These are phyloP conservation scores for Holothuria glaberrima DNA, from an alignment of 35 echinoderm and acorn worm genomes.

Conservation along the genomic window DNA sequence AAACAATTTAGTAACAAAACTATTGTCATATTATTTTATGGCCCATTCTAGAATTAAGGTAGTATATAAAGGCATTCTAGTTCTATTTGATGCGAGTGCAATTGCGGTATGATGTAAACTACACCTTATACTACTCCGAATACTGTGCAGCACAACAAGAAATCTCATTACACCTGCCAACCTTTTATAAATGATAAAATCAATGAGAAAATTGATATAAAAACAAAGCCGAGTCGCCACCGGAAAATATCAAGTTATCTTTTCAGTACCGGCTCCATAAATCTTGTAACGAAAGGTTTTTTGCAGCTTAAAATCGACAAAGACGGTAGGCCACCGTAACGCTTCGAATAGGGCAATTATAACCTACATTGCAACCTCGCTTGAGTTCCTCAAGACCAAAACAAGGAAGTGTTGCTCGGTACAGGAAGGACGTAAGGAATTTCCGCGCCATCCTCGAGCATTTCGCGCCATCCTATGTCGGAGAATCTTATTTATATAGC, in stretches of 20 bases:
- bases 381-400: conserved; percentile 35
- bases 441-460: conserved; percentile 32
- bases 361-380: conserved; percentile 31
- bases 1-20: too few species aligned
- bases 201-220: too few species aligned
- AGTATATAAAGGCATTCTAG: too few species aligned
- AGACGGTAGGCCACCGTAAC: not conserved
- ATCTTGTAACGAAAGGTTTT: not conserved
- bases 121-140: too few species aligned
- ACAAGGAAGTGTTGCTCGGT: conserved; percentile 17
- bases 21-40: too few species aligned
- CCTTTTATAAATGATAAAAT: too few species aligned
- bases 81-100: too few species aligned
- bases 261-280: not conserved
- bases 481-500: not conserved
- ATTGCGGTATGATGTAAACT: too few species aligned
- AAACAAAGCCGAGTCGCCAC: not conserved
- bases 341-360: conserved; percentile 15
- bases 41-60: too few species aligned
- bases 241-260: conserved; percentile 9
- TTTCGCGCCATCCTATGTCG: conserved; percentile 14
- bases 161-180: too few species aligned
- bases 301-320: not conserved
- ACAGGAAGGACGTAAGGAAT: conserved; percentile 35
- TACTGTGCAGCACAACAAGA: too few species aligned